Base-by-base conservation (phyloP, 35 echinoderm and acorn worm species). In the Diadema setosum region DNA sequence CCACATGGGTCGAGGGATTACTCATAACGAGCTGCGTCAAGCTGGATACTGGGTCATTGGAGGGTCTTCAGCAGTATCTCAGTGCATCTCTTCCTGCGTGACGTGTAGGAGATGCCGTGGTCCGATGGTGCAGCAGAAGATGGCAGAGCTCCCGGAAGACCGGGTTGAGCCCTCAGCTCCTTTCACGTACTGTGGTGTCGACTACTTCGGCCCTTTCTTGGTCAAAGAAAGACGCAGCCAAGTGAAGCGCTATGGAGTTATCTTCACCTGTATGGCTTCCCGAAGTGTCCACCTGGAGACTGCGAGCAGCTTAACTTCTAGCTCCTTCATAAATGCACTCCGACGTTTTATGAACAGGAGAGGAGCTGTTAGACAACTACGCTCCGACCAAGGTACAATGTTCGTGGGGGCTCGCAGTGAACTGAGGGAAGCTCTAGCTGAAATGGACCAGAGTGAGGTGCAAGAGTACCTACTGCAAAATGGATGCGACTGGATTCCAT, bases 31-130 rank as follows among this genome's bases (percentile, higher is more conserved):
- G 39, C 42, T 96, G 16, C 12, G 86, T 8, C 74, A 81, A 18
- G 48, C 84, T 81, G 92, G 90, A 44, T 96, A 75, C 30, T 96
- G 94, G 94, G 80, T 96, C 0, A 86, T 96, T 18, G 86, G 94
- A 5, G 33, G 86, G 8, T 78, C 37, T 33, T 84, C 89, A 37
- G 94, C 86, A 31, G 94, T 96, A 3, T 92, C 89, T 3, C 33
- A 43, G 20, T 63, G 29, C 57, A 94, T 94, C 20, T 20, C 36
- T n/a, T 25, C n/a, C 29, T 91, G 89, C 58, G 89, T 91, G 12
- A 75, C 37, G 46, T 89, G 78, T 46, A 40, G 86, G 17, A 80
- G 65, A 35, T 30, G 82, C n/a, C 43, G 85, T 17, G 21, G 86
- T 16, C 25, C 75, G n/a, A 32, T 88, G 4, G 65, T 76, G 32